Conservation (phyloP, 2,113 vertebrate genomes). For the Benitochromis conjunctus region DNA sequence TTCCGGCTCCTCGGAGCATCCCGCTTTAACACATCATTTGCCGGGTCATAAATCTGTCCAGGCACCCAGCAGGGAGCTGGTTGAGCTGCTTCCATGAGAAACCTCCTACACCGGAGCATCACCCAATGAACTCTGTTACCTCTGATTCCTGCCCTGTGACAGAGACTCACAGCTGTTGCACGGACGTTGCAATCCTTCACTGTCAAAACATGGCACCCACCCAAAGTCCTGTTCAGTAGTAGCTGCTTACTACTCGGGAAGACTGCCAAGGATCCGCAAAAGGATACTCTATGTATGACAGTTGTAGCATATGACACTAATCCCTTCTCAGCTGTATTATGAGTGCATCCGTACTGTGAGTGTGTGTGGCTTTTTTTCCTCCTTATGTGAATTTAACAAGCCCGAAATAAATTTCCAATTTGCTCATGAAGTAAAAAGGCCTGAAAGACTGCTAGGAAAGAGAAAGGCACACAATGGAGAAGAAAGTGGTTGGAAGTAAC, state of each 20-base stretch:
- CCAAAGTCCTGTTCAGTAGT: conserved; percentile 43
- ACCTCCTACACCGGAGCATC: not conserved
- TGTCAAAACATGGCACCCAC: conserved; percentile 54
- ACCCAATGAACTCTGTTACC: conserved; percentile 41
- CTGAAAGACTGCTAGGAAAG: not conserved
- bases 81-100: conserved; percentile 30
- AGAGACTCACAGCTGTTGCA: conserved; percentile 67
- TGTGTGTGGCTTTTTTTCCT: not conserved
- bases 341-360: not conserved
- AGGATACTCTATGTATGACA: conserved; percentile 45
- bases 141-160: conserved; percentile 48
- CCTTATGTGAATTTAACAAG: not conserved
- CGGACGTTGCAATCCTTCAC: conserved; percentile 51
- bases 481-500: not conserved
- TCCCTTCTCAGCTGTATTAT: conserved; percentile 21
- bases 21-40: conserved; percentile 41
- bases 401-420: not conserved
- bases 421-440: not conserved
- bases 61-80: conserved; percentile 53
- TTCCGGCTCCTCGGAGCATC: conserved; percentile 20
- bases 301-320: conserved; percentile 34
- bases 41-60: conserved; percentile 54
- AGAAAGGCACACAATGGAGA: not conserved
- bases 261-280: conserved; percentile 38
- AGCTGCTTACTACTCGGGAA: conserved; percentile 40